Conservation (phyloP, 2,797 vertebrate species). For the Toxotes lorentzi region DNA sequence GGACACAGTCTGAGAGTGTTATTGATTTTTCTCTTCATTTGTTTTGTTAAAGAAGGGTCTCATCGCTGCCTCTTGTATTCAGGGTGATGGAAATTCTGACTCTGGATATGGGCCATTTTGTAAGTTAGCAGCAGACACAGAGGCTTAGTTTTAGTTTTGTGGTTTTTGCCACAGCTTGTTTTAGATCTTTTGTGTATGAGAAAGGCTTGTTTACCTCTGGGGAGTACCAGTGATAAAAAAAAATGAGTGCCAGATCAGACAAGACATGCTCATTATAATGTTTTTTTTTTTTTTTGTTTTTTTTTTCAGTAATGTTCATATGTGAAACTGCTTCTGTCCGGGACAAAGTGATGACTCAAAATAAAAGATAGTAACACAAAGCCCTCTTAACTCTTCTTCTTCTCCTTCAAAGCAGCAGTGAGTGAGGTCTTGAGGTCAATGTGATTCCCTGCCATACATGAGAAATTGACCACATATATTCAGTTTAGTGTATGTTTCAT, state of each 20-base stretch:
- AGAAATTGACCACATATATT: not conserved
- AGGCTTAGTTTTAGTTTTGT: slow-evolving; percentile 2
- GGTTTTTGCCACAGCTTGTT: slow-evolving; percentile 1
- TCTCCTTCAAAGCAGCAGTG: not conserved
- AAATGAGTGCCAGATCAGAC: not conserved
- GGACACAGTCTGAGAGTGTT: slow-evolving; percentile 68
- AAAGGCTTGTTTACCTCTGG: not conserved
- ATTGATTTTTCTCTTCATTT: slow-evolving; percentile 74
- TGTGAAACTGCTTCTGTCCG: not conserved
- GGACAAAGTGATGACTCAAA: slow-evolving; percentile 3
- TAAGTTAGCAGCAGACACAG: slow-evolving; percentile 7
- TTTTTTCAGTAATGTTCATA: slow-evolving; percentile 9
- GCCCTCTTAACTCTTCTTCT: not conserved
- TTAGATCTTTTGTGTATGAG: not conserved
- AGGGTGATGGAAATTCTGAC: slow-evolving; percentile 38
- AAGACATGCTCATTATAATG: slow-evolving; percentile 7
- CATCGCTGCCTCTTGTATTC: slow-evolving; percentile 38
- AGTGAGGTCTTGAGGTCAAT: not conserved
- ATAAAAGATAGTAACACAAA: not conserved
- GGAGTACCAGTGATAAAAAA: not conserved
- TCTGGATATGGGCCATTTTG: slow-evolving; percentile 13
- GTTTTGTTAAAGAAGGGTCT: slow-evolving; percentile 70
- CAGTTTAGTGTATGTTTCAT: not conserved
- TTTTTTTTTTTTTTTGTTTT: not conserved
- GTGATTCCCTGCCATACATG: not conserved